Evolutionary conservation across 2,888 invertebrate genomes (phyloP), one percentile per base, ranked within the genome.

Genomic region (Leuctra nigra): DNA sequence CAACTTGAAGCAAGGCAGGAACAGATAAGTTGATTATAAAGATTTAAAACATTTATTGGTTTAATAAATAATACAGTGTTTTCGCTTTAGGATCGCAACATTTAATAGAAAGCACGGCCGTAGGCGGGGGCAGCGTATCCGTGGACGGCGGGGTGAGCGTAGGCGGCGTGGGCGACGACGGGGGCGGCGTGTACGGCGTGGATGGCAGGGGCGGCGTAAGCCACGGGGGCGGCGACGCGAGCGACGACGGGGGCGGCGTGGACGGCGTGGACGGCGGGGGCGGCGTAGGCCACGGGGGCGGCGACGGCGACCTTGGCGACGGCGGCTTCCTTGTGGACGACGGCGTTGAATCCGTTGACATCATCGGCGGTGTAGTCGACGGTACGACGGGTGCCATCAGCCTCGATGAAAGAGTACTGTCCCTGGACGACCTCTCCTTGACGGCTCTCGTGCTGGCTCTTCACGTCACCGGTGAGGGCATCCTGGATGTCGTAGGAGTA

Each of bases 331-430:
- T 39, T 38, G 53, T 54, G 58, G 53, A 62, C 61, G 57, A 62
- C 60, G 57, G 62, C 62, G 60, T 62, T 62, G 60, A 62, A 62
- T 58, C 62, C 62, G 54, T 61, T 61, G 58, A 61, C 55, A 59
- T 61, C 60, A 54, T 62, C 61, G 36, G 62, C 62, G 55, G 60
- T 57, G 62, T 62, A 62, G 22, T 59, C 59, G 44, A 62, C 62
- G 44, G 55, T 60, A 24, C 61, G 62, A 14, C 54, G 57, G 54
- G 58, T 56, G 57, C 62, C 61, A 56, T 62, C 62, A 53, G 62
- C 56, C 41, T 62, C 61, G 36, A 56, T 44, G 14, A 63, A 54
- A 48, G 57, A 60, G 59, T 63, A 63, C 53, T 55, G 55, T 25
- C 60, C 61, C 57, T 61, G 61, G 56, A 61, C 63, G 36, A 61